These are phyloP conservation scores for Hoplias malabaricus DNA, from an alignment of 2,113 vertebrate genomes.

Conservation along the genomic window DNA sequence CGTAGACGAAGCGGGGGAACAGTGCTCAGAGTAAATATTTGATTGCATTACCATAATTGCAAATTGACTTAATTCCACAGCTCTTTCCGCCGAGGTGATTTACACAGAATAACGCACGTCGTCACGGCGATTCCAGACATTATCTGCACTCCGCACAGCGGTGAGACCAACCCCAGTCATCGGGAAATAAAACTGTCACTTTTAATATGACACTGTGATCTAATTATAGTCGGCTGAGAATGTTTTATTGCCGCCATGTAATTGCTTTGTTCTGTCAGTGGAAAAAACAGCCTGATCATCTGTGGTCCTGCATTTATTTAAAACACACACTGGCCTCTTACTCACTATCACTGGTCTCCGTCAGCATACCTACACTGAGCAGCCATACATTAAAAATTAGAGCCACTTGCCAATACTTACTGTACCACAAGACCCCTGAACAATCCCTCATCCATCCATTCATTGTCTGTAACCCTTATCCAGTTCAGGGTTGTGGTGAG, in stretches of 20 bases:
- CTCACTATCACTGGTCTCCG: too few species aligned
- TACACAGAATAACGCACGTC: background rate
- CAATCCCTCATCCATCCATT: too few species aligned
- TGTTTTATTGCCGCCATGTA: background rate
- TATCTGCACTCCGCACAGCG: background rate
- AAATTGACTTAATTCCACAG: background rate
- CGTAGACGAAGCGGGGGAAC: background rate
- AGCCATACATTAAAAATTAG: too few species aligned
- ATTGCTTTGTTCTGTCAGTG: slow-evolving; percentile 3
- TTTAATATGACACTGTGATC: slow-evolving; percentile 1
- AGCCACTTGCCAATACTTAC: too few species aligned
- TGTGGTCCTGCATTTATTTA: background rate
- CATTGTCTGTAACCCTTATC: too few species aligned
- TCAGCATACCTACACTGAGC: too few species aligned
- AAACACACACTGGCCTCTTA: background rate
- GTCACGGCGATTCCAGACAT: background rate
- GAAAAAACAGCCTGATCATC: background rate
- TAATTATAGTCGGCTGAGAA: background rate
- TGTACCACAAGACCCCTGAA: too few species aligned
- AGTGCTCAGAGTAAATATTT: background rate
- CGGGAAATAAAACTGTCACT: slow-evolving; percentile 5
- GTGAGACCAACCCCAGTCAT: background rate
- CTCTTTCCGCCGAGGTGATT: background rate
- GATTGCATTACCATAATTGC: background rate
- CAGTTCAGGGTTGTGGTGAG: too few species aligned